These are phyloP conservation scores for Mastacembelus armatus DNA, from an alignment of 2,797 vertebrate species.

Conservation along the genomic window DNA sequence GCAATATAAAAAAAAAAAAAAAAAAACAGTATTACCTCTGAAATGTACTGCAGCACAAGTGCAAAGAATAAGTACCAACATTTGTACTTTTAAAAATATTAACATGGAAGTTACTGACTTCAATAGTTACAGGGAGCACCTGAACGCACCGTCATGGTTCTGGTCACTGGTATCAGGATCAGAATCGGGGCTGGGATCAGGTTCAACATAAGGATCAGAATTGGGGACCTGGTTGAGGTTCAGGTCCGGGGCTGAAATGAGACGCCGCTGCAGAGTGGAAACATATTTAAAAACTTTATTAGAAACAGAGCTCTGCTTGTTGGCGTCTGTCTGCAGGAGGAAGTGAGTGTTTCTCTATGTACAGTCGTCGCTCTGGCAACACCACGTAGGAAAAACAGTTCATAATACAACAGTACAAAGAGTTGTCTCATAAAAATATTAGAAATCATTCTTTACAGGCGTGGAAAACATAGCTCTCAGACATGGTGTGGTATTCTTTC, in stretches of 20 bases:
- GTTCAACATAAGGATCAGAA: too few species aligned
- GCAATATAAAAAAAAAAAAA: too few species aligned
- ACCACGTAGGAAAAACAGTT: conserved; percentile 82
- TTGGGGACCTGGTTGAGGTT: too few species aligned
- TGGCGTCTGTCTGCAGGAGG: conserved; percentile 77
- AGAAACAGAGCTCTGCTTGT: conserved; percentile 89
- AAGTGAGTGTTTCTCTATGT: conserved; percentile 77
- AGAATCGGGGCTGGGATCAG: too few species aligned
- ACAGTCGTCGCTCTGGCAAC: conserved; percentile 69
- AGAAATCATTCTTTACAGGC: conserved; percentile 95
- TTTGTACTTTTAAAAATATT: too few species aligned
- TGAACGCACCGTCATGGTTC: too few species aligned
- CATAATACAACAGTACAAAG: conserved; percentile 90
- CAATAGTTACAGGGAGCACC: too few species aligned
- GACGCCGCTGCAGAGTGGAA: conserved; percentile 49
- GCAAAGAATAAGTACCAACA: too few species aligned
- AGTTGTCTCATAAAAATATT: conserved; percentile 92
- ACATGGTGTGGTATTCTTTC: conserved; percentile 77
- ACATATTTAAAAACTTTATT: conserved; percentile 97
- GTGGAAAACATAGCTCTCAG: conserved; percentile 93
- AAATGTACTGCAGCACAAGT: too few species aligned
- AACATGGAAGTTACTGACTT: too few species aligned
- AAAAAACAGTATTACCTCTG: too few species aligned
- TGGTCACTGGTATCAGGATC: too few species aligned
- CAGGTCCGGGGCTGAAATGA: not conserved